Base-by-base conservation (phyloP, 2,888 invertebrate genomes). In the Trimorus sp. region DNA sequence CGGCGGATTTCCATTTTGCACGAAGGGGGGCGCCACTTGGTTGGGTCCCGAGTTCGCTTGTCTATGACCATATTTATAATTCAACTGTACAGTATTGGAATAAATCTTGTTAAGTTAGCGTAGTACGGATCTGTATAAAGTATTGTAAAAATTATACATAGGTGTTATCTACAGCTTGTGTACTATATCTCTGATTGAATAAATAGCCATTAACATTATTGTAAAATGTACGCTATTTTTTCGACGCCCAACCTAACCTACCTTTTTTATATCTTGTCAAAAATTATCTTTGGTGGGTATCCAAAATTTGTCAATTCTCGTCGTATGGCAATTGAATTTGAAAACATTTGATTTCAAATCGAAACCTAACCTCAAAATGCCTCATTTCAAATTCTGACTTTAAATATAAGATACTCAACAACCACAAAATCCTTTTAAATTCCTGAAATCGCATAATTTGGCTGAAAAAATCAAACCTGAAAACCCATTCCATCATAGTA, bases 121-220 rank as follows among this genome's bases (percentile, higher is more conserved):
- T 87, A 87, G 85, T 84, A 81, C 73, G 69, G 56, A 80, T 83
- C 85, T 84, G 83, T 85, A 84, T 85, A 86, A 88, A 89, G 85
- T 88, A 90, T 88, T 91, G 91, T 91, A 91, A 90, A 91, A 91
- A 91, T 90, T 91, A 91, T 91, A 91, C 89, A 91, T 91, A 91
- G 89, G 88, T 91, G 90, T 91, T 90, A 91, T 87, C 88, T 89
- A 89, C 89, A 89, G 89, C 90, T 90, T 90, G 88, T 90, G 89
- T 90, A 90, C 89, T 89, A 90, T 90, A 90, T 89, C 89, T 90
- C 89, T 88, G 88, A 90, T 90, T 90, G 87, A 90, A 90, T 90
- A 90, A 90, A 90, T 90, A 90, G 89, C 89, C 89, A 87, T 86
- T 86, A 87, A 56, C 84, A 84, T 83, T 85, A 85, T 85, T 85